Conservation (phyloP, 1,140 invertebrate genomes). For the Papilio dardanus region DNA sequence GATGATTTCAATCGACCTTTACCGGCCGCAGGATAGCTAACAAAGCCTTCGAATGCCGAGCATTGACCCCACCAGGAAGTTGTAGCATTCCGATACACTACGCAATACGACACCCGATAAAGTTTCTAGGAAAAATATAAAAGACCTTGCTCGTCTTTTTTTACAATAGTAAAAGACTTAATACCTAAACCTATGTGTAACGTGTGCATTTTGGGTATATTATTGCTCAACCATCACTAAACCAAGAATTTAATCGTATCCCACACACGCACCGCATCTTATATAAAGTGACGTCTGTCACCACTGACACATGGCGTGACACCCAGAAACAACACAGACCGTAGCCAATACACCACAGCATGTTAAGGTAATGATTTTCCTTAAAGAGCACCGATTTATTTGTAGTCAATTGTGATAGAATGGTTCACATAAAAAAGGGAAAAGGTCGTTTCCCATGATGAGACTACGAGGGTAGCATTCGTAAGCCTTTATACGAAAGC, state of each 20-base stretch:
- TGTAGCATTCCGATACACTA: conserved; percentile 55
- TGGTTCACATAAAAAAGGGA: conserved; percentile 17
- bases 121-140: conserved; percentile 39
- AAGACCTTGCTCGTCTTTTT: background rate
- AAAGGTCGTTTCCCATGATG: conserved; percentile 28
- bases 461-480: conserved; percentile 40
- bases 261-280: no score
- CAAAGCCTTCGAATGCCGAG: conserved; percentile 39
- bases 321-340: no score
- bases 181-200: no score
- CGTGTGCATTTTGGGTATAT: no score
- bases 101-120: conserved; percentile 38
- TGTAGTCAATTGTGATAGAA: conserved; percentile 19
- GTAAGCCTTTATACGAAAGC: conserved; percentile 10
- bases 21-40: conserved; percentile 6
- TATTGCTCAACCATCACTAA: no score
- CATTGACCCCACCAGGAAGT: conserved; percentile 57
- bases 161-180: background rate
- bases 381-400: background rate
- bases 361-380: background rate
- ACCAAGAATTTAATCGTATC: no score
- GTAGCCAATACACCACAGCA: no score
- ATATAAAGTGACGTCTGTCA: no score
- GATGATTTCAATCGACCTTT: conserved; percentile 11
- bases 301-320: no score